Conservation (phyloP, 2,113 vertebrate species). For the Caretta caretta region DNA sequence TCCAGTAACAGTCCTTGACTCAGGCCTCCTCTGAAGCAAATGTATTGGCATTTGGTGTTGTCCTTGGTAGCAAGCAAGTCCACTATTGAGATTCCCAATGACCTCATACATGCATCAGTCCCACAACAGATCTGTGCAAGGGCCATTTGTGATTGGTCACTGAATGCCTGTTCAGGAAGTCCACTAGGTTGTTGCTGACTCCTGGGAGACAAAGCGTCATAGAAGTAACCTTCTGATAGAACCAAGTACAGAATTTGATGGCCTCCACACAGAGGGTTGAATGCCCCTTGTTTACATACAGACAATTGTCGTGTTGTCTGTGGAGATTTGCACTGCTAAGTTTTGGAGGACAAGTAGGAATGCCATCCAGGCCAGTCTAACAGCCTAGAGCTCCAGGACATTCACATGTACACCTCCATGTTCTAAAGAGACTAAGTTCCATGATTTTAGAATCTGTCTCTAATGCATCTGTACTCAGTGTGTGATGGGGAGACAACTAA, state of each 20-base stretch:
- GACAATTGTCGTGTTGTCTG: background rate
- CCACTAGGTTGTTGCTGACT: too few species aligned
- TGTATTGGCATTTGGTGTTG: background rate
- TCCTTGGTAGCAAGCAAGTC: conserved; percentile 15
- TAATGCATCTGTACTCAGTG: background rate
- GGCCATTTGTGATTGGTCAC: too few species aligned
- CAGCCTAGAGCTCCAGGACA: too few species aligned
- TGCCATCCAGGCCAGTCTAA: background rate
- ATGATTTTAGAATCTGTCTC: background rate
- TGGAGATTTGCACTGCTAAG: background rate
- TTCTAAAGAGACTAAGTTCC: background rate
- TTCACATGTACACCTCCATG: too few species aligned
- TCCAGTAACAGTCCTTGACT: background rate
- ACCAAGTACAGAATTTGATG: background rate
- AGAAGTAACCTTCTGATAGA: background rate
- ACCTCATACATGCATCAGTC: background rate
- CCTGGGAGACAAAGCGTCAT: too few species aligned
- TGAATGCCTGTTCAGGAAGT: too few species aligned
- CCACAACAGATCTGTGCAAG: background rate
- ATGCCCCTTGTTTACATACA: background rate
- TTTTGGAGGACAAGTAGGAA: background rate
- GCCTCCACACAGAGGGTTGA: too few species aligned
- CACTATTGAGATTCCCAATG: background rate
- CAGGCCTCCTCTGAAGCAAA: background rate
- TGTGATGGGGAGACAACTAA: background rate